Conservation (phyloP, 2,113 vertebrate genomes). For the Myotis yumanensis region DNA sequence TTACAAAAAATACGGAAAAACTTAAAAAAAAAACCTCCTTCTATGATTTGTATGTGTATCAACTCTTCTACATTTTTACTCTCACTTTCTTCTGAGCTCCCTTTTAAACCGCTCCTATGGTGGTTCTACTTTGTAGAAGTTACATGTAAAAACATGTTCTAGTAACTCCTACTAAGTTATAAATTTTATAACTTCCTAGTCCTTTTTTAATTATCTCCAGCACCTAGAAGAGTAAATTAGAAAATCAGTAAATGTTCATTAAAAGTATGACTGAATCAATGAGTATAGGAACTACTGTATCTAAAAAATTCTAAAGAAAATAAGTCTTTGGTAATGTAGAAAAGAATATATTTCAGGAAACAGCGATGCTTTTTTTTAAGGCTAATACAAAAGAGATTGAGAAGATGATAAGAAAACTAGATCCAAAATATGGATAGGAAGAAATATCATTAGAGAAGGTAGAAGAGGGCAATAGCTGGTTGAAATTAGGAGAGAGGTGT, state of each 20-base stretch:
- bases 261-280: conserved; percentile 21
- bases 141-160: not conserved
- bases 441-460: not conserved
- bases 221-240: not conserved
- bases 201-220: not conserved
- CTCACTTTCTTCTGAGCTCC: not conserved
- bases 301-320: conserved; percentile 11
- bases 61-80: not conserved
- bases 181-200: conserved; percentile 26
- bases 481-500: not conserved
- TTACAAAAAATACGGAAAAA: no score
- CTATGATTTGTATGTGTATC: not conserved
- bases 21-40: not conserved
- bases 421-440: conserved; percentile 26
- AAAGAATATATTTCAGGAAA: conserved; percentile 12
- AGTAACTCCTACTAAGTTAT: not conserved
- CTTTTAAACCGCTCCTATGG: not conserved
- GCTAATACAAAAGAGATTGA: conserved; percentile 45
- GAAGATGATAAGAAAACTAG: not conserved
- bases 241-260: not conserved
- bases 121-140: not conserved
- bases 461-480: not conserved
- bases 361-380: conserved; percentile 25
- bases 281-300: not conserved
- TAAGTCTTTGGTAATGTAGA: not conserved